Conservation (phyloP, 2,113 vertebrate species). For the Glaucidium brasilianum region DNA sequence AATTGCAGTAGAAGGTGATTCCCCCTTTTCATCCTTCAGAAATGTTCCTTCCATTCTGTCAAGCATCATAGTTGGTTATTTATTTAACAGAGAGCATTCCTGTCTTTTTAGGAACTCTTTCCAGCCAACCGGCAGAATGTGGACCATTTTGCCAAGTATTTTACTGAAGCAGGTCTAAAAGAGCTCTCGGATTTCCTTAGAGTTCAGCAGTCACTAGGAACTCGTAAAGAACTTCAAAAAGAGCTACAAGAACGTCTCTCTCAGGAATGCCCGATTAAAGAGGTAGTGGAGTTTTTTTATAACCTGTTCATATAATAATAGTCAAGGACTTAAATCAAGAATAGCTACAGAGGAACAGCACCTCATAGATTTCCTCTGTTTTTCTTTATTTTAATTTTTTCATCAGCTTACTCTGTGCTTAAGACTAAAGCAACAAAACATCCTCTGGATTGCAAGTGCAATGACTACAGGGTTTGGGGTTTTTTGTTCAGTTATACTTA, state of each 20-base stretch:
- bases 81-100: background rate
- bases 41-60: background rate
- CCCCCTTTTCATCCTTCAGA: background rate
- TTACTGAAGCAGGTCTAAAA: constrained; percentile 88
- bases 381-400: background rate
- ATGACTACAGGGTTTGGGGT: background rate
- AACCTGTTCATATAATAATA: background rate
- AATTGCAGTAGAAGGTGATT: background rate
- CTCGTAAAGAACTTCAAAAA: constrained; percentile 91
- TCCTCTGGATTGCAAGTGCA: background rate
- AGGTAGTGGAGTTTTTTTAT: constrained; percentile 70
- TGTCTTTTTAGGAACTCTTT: constrained; percentile 83
- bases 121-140: constrained; percentile 90
- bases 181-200: constrained; percentile 89
- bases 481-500: background rate
- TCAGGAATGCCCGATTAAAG: constrained; percentile 87
- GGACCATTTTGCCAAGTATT: constrained; percentile 91
- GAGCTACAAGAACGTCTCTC: constrained; percentile 89
- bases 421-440: background rate
- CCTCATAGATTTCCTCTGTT: background rate
- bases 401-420: background rate
- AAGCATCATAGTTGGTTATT: background rate
- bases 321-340: background rate
- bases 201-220: constrained; percentile 87
- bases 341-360: background rate